Conservation (phyloP, 2,797 vertebrate species). For the Lates japonicus region DNA sequence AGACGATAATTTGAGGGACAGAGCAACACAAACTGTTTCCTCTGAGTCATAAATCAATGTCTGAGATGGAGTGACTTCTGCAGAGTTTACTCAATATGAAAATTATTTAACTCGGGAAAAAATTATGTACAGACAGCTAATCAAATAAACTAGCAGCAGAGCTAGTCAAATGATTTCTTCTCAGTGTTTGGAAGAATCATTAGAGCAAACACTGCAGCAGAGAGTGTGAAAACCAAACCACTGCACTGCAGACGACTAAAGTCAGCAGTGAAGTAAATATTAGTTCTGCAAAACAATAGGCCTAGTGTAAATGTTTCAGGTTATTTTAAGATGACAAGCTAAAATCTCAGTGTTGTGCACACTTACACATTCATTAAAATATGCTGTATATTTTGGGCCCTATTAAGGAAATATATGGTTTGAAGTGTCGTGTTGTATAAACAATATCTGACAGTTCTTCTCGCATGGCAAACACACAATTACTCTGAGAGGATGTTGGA, state of each 20-base stretch:
- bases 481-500: neutral
- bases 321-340: neutral
- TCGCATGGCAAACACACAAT: neutral
- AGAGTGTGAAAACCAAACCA: neutral
- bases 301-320: neutral
- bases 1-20: slow-evolving; percentile 38
- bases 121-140: slow-evolving; percentile 9
- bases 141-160: slow-evolving; percentile 30
- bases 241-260: neutral
- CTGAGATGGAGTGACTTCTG: slow-evolving; percentile 17
- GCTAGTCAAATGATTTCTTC: slow-evolving; percentile 20
- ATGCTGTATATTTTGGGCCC: neutral
- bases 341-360: neutral
- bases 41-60: slow-evolving; percentile 36
- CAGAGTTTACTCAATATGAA: slow-evolving; percentile 33
- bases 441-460: neutral
- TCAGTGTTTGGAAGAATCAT: slow-evolving; percentile 10
- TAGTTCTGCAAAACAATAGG: neutral
- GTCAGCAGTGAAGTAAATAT: neutral
- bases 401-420: neutral
- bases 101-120: slow-evolving; percentile 25
- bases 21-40: slow-evolving; percentile 29
- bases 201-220: slow-evolving; percentile 5
- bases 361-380: neutral
- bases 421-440: neutral